Percentiles rank a stretch among this genome's conserved stretches.
These are phyloP conservation scores for Zosterops pallidus DNA, from an alignment of 2,113 vertebrate species.

Conservation along the genomic window DNA sequence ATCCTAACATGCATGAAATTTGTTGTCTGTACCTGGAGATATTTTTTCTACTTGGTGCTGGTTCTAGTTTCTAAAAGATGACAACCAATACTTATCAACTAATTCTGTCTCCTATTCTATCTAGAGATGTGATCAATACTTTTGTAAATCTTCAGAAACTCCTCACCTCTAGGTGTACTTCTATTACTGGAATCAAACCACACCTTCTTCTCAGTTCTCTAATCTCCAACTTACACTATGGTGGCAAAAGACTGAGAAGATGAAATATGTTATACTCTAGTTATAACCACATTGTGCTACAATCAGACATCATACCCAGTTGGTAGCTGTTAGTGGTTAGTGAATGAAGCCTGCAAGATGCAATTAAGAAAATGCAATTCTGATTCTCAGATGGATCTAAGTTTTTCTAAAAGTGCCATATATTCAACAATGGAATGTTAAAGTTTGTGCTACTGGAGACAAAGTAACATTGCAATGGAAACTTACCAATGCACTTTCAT, in stretches of 20 bases:
- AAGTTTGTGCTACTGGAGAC: neutral
- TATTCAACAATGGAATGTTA: fast-evolving
- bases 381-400: neutral
- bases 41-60: neutral
- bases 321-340: neutral
- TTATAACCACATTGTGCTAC: neutral
- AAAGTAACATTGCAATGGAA: neutral
- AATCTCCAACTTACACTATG: neutral
- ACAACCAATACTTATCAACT: neutral
- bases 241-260: neutral
- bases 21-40: neutral
- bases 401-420: neutral
- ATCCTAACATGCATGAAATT: fast-evolving
- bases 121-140: neutral
- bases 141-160: neutral
- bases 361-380: neutral
- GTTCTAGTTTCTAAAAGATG: neutral
- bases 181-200: neutral
- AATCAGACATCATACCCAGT: neutral
- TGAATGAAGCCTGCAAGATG: neutral
- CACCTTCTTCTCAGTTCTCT: neutral
- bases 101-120: neutral
- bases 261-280: neutral
- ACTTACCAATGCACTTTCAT: neutral
- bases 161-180: neutral